Conservation (phyloP, 2,888 invertebrate species). For the Prostheceraeus crozeri region DNA sequence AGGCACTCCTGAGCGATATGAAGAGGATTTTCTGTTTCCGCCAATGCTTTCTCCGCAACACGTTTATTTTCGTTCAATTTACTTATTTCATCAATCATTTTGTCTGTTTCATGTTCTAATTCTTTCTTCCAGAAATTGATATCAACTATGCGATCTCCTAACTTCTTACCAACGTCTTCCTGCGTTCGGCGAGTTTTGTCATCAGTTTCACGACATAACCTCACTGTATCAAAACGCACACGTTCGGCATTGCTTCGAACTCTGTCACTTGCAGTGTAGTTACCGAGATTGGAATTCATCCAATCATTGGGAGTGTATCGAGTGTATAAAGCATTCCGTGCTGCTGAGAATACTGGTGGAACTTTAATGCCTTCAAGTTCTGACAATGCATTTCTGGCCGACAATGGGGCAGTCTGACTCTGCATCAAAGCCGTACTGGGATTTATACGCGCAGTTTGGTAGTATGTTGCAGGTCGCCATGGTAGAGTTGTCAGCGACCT, state of each 20-base stretch:
- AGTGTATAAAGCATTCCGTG: conserved; percentile 65
- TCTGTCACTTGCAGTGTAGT: conserved; percentile 78
- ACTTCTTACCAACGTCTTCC: conserved; percentile 53
- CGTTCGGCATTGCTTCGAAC: conserved; percentile 65
- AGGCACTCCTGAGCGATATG: conserved; percentile 87
- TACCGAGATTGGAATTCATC: conserved; percentile 70
- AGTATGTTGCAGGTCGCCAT: conserved; percentile 56
- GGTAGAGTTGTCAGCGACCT: conserved; percentile 56
- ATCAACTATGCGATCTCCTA: conserved; percentile 73
- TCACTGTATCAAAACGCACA: conserved; percentile 53
- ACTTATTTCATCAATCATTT: conserved; percentile 71
- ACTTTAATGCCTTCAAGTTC: conserved; percentile 51
- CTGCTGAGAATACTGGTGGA: conserved; percentile 56
- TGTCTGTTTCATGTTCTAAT: conserved; percentile 73
- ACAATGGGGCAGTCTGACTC: conserved; percentile 24
- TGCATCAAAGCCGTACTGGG: conserved; percentile 41
- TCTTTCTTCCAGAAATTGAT: conserved; percentile 83
- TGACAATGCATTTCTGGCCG: conserved; percentile 44
- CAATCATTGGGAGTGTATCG: conserved; percentile 80
- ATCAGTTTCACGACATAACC: conserved; percentile 58
- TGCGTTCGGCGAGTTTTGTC: conserved; percentile 56
- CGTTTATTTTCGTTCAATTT: conserved; percentile 67
- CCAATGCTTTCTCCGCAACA: conserved; percentile 66
- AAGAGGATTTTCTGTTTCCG: conserved; percentile 77
- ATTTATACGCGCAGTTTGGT: conserved; percentile 48